Evolutionary conservation across 1,140 invertebrate genomes (phyloP), one percentile per base, ranked within the genome.

Genomic region (Heliothis subflexa): DNA sequence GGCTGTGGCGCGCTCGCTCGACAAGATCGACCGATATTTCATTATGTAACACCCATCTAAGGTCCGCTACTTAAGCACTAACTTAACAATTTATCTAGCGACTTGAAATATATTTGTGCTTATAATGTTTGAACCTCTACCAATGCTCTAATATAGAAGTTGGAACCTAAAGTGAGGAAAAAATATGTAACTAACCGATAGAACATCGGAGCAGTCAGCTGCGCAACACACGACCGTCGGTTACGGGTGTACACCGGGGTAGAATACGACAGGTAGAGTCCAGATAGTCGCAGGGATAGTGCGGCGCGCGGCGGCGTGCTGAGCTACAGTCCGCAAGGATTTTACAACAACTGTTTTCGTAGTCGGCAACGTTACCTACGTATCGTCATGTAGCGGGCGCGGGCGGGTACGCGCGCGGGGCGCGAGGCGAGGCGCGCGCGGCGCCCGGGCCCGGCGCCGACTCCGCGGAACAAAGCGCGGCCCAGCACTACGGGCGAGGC

Each of bases 161-260:
- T 40, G 33, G 33, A 40, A 40, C 33, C 54, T 50, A 61, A 61
- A n/a, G 61, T 66, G 12, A 54, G 25, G 45, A 61, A 49, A 45
- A 71, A 59, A 25, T 45, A 61, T 40, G 33, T 52, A 71, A 94
- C 92, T 94, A 90, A 94, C 91, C 92, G 91, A 92, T 85, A 90
- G 88, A 89, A 87, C 92, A 94, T 94, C 89, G 91, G 91, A 93
- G 86, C 91, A 90, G 90, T 92, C 89, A 88, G 91, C 88, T 85
- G 89, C 88, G 88, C 91, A 94, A 92, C 92, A 93, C 91, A 89
- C 91, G 85, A 86, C 83, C 87, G 86, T 90, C 86, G 85, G 85
- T 81, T 90, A 79, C 79, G 76, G 77, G 76, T 78, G 21, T 57
- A 83, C 86, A 86, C 83, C 85, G 85, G 85, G 81, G 79, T 83